Evolutionary conservation across 2,888 invertebrate species (phyloP).

Genomic region (Copidosoma aretas): DNA sequence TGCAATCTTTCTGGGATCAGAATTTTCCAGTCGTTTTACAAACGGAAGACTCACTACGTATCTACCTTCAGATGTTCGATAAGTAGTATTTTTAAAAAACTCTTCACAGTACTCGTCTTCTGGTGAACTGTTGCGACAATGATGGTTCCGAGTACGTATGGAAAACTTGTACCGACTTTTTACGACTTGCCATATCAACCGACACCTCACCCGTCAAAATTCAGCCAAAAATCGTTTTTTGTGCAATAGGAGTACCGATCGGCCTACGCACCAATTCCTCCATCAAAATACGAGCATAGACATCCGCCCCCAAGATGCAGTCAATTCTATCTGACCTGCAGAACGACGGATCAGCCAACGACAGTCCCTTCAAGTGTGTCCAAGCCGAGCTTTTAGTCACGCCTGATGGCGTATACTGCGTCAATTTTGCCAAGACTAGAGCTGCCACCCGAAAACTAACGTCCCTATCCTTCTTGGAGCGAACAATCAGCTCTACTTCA

Average conservation of each 20-base stretch:
- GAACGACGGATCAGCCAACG: constrained; percentile 9
- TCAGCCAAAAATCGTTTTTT: constrained; percentile 8
- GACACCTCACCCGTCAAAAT: not conserved
- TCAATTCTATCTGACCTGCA: not conserved
- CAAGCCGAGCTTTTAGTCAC: not conserved
- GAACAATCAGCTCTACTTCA: not conserved
- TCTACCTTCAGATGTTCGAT: not conserved
- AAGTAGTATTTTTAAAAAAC: not conserved
- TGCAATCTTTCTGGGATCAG: not conserved
- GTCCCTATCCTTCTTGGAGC: not conserved
- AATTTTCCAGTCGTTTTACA: not conserved
- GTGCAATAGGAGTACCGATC: not conserved
- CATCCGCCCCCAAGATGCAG: constrained; percentile 4
- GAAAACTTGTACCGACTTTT: no score
- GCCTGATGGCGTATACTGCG: not conserved
- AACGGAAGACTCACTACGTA: constrained; percentile 8
- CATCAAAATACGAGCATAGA: not conserved
- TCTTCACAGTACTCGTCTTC: constrained; percentile 8
- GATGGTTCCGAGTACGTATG: no score
- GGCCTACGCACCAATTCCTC: not conserved
- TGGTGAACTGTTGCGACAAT: not conserved
- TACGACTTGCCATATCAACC: no score
- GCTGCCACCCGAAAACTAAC: not conserved
- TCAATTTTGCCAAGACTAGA: not conserved
- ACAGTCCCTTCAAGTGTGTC: not conserved